These are phyloP conservation scores for Drosophila elegans DNA, from an alignment of 1,140 invertebrate genomes.

Conservation along the genomic window DNA sequence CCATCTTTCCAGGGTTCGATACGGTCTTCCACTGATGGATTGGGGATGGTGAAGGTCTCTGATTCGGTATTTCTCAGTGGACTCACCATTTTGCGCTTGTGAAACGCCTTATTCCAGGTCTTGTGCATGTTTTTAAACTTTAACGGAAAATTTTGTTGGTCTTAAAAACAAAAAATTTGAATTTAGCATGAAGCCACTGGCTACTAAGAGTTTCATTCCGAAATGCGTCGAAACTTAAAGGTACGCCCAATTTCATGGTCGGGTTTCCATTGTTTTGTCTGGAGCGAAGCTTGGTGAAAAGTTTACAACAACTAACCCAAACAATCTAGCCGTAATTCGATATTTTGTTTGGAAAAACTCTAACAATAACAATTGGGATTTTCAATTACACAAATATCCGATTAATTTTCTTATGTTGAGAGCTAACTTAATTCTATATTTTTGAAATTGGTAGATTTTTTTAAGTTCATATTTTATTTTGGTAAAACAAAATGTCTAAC, in stretches of 20 bases:
- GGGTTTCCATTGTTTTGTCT: constrained; percentile 1
- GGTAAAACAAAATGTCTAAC: no score
- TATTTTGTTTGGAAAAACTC: constrained; percentile 1
- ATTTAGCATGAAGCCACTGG: background rate
- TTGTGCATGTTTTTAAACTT: constrained; percentile 51
- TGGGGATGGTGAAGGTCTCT: background rate
- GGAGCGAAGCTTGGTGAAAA: background rate
- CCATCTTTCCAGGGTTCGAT: constrained; percentile 42
- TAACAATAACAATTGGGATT: constrained; percentile 1
- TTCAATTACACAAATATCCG: background rate
- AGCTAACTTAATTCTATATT: background rate
- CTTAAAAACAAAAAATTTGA: constrained; percentile 7
- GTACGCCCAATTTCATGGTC: background rate
- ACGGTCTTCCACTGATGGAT: constrained; percentile 42
- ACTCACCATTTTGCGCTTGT: constrained; percentile 67
- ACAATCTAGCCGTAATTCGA: constrained; percentile 1
- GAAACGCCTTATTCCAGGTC: constrained; percentile 64
- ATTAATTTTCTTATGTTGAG: background rate
- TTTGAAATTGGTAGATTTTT: no score
- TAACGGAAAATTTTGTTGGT: constrained; percentile 19
- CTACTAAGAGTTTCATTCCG: background rate
- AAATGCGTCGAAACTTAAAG: background rate
- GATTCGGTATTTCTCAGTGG: background rate
- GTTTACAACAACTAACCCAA: constrained; percentile 1
- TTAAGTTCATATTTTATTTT: no score